A percentile compares a stretch with the other conserved stretches of the same genome.
phyloP scores from a whole-genome alignment of 2,113 vertebrate genomes.

The Spizaetus ornatus region DNA sequence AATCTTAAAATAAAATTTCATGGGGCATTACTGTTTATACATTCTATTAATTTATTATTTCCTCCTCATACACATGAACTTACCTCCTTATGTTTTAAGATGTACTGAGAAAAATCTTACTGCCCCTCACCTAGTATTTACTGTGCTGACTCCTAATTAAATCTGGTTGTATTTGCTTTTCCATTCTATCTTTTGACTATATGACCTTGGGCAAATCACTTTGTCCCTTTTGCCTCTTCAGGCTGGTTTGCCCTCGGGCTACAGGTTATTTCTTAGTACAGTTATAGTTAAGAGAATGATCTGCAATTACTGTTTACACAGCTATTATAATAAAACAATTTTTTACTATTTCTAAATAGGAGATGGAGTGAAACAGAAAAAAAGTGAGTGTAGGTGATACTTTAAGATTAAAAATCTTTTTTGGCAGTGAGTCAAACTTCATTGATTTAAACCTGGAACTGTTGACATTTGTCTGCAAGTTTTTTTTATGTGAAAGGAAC shows the following conservation, averaged over 20 bases:
- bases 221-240: neutral
- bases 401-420: conserved; percentile 29
- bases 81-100: neutral
- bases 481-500: neutral
- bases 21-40: neutral
- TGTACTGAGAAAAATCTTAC: neutral
- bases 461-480: neutral
- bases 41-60: neutral
- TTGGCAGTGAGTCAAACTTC: conserved; percentile 2
- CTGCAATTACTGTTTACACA: neutral
- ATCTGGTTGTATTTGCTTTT: neutral
- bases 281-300: neutral
- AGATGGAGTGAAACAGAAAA: neutral
- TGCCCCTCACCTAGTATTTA: neutral
- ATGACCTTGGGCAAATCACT: neutral
- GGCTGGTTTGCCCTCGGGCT: neutral
- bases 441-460: conserved; percentile 38
- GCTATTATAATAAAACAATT: neutral
- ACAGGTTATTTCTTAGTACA: neutral
- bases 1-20: neutral
- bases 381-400: neutral
- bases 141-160: neutral
- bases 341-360: neutral
- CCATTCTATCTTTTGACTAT: neutral
- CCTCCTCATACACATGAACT: neutral